Percentiles rank a stretch among this genome's conserved stretches.
Conservation (phyloP, 2,113 vertebrate genomes). For the Microcebus murinus region DNA sequence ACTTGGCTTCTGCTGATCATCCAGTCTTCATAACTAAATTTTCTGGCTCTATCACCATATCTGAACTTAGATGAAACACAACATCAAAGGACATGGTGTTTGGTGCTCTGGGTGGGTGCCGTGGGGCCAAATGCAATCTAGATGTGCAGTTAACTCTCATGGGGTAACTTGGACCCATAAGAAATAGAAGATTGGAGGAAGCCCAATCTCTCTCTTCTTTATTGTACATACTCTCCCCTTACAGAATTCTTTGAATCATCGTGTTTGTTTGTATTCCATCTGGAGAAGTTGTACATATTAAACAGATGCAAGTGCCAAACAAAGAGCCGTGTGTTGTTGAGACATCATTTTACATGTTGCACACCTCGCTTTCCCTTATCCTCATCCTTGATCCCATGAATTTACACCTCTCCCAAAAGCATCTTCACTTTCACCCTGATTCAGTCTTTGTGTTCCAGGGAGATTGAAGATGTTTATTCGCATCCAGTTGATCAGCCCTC, state of each 20-base stretch:
- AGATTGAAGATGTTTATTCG: too few relatives aligned
- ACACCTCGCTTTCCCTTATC: background rate
- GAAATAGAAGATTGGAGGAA: background rate
- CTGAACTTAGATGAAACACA: background rate
- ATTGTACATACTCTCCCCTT: background rate
- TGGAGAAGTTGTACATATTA: background rate
- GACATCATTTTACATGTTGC: background rate
- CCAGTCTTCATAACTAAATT: background rate
- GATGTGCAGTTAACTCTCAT: background rate
- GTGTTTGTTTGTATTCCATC: background rate
- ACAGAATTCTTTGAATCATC: background rate
- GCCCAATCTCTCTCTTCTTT: background rate
- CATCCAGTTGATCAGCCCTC: background rate
- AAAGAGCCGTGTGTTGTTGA: background rate
- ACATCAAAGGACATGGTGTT: background rate
- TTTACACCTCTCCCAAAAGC: background rate
- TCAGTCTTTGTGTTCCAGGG: background rate
- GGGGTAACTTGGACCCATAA: too few relatives aligned
- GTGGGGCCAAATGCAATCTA: background rate
- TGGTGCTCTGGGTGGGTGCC: background rate
- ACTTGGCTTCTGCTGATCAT: background rate
- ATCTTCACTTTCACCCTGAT: background rate
- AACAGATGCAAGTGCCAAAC: background rate
- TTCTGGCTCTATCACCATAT: background rate
- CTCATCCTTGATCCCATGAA: background rate